Percentiles rank a stretch among this genome's conserved stretches.
Conservation (phyloP, 2,888 invertebrate genomes). For the Oxystoma pomonae region DNA sequence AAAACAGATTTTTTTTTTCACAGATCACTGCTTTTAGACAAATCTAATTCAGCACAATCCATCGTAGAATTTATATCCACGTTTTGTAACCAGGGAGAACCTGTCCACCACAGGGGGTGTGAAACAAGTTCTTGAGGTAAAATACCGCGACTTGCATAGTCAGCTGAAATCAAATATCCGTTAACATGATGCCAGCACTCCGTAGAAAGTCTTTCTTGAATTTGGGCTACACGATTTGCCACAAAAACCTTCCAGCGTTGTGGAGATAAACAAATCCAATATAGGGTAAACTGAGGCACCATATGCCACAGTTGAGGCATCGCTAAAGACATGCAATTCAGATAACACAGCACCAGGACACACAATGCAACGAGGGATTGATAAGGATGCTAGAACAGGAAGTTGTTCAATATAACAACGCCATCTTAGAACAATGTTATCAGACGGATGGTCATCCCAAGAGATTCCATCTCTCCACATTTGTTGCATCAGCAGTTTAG, state of each 20-base stretch:
- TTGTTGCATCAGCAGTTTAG: not conserved
- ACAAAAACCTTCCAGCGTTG: conserved; percentile 12
- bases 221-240: conserved; percentile 13
- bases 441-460: not conserved
- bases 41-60: too few relatives aligned
- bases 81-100: not conserved
- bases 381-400: not conserved
- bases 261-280: conserved; percentile 8
- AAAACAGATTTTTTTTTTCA: too few relatives aligned
- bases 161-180: not conserved
- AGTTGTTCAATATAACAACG: not conserved
- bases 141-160: too few relatives aligned
- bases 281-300: not conserved
- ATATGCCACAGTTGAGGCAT: not conserved
- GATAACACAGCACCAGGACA: not conserved
- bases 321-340: not conserved
- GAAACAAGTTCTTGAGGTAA: too few relatives aligned
- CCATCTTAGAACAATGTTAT: not conserved
- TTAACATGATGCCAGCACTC: conserved; percentile 7
- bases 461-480: not conserved
- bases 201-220: conserved; percentile 8
- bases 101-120: too few relatives aligned
- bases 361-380: not conserved
- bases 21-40: too few relatives aligned
- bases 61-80: too few relatives aligned